Evolutionary conservation across 1,140 invertebrate species (phyloP).

Genomic region (Drosophila simulans): DNA sequence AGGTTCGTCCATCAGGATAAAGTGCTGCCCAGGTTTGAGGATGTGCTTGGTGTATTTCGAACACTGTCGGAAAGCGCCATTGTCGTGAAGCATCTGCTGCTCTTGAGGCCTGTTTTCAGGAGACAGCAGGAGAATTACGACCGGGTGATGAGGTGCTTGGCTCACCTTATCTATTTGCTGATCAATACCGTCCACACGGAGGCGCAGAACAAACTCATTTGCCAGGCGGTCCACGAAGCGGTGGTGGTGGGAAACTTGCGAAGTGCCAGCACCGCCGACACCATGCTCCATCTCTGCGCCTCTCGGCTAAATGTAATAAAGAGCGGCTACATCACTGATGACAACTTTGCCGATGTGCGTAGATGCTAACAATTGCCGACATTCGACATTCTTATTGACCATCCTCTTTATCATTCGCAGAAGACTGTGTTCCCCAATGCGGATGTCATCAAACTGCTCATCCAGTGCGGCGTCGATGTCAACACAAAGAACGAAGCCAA

Average conservation of each 20-base stretch:
- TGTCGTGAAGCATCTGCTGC: slow-evolving; percentile 87
- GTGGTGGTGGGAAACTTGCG: slow-evolving; percentile 86
- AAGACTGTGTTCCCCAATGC: slow-evolving; percentile 90
- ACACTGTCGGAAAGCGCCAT: slow-evolving; percentile 76
- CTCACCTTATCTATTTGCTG: slow-evolving; percentile 92
- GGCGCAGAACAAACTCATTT: slow-evolving; percentile 68
- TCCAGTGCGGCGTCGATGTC: slow-evolving; percentile 91
- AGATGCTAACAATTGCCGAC: not conserved
- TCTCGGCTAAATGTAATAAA: slow-evolving; percentile 92
- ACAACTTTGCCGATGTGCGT: slow-evolving; percentile 85
- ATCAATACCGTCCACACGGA: slow-evolving; percentile 87
- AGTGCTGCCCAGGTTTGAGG: slow-evolving; percentile 87
- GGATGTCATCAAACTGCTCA: slow-evolving; percentile 88
- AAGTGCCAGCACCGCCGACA: slow-evolving; percentile 90
- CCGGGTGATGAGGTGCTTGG: slow-evolving; percentile 91
- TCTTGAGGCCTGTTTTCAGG: slow-evolving; percentile 89
- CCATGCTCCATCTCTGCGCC: slow-evolving; percentile 92
- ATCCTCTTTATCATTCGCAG: slow-evolving; percentile 22
- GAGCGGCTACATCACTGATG: slow-evolving; percentile 91
- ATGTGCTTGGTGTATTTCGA: slow-evolving; percentile 89
- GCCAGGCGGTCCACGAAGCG: slow-evolving; percentile 85
- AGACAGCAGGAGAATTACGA: slow-evolving; percentile 93
- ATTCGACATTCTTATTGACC: not conserved
- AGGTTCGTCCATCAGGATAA: slow-evolving; percentile 66
- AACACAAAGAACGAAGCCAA: slow-evolving; percentile 91